These are phyloP conservation scores for Sebastes matsubarae DNA, from an alignment of 2,797 vertebrate species.

Conservation along the genomic window DNA sequence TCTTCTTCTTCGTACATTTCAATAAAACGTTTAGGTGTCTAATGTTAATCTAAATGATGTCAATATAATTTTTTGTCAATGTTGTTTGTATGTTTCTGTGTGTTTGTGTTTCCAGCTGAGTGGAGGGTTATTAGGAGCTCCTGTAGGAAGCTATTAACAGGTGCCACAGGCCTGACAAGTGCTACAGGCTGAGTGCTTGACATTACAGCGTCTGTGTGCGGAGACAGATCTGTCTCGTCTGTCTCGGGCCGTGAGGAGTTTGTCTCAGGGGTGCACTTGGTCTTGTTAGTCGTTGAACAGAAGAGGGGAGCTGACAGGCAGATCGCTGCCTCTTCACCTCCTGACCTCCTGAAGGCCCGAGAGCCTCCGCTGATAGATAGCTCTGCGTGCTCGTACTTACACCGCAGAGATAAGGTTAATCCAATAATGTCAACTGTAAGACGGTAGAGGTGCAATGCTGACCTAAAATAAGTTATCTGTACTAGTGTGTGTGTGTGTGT, in stretches of 20 bases:
- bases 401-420: slow-evolving; percentile 1
- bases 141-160: slow-evolving; percentile 43
- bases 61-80: neutral
- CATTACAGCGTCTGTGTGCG: slow-evolving; percentile 15
- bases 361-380: slow-evolving; percentile 14
- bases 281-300: slow-evolving; percentile 5
- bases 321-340: slow-evolving; percentile 55
- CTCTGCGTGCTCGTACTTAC: neutral
- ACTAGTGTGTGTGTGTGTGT: neutral
- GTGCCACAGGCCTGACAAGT: slow-evolving; percentile 39
- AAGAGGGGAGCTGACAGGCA: slow-evolving; percentile 47
- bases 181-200: slow-evolving; percentile 37
- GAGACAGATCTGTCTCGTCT: slow-evolving; percentile 17
- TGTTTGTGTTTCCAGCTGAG: slow-evolving; percentile 24
- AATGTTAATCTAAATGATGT: fast-evolving
- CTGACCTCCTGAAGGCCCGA: slow-evolving; percentile 32
- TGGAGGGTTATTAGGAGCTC: slow-evolving; percentile 21
- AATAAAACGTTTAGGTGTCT: neutral
- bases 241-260: neutral
- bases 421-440: slow-evolving; percentile 16
- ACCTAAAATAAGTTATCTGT: slow-evolving; percentile 2
- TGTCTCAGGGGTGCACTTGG: slow-evolving; percentile 32
- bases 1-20: neutral
- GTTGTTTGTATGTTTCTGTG: neutral
- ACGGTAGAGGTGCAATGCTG: neutral